Evolutionary conservation across 2,888 invertebrate species (phyloP).

Genomic region (Hetaerina titia): DNA sequence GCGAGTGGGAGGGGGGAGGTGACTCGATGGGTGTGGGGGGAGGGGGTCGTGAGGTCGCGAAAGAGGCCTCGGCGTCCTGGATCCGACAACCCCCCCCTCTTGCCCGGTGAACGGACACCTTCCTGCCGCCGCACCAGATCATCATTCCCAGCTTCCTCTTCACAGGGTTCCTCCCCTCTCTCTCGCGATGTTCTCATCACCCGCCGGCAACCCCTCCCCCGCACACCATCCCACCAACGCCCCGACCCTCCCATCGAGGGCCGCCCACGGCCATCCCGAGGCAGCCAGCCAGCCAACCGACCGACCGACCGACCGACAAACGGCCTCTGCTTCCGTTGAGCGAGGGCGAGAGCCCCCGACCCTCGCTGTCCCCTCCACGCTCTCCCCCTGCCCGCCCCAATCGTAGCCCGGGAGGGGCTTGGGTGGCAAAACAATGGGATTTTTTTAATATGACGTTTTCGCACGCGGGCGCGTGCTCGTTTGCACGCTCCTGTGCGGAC

Average conservation of each 20-base stretch:
- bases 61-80: not conserved
- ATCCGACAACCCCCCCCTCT: not conserved
- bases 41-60: not conserved
- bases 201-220: not conserved
- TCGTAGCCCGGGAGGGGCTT: not conserved
- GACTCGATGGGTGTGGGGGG: not conserved
- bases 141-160: slow-evolving; percentile 56
- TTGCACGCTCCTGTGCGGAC: not conserved
- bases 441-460: not conserved
- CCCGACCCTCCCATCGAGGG: not conserved
- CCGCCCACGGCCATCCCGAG: not conserved
- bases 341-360: not conserved
- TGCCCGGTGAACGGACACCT: slow-evolving; percentile 44
- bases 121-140: not conserved
- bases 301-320: not conserved
- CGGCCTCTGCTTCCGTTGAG: not conserved
- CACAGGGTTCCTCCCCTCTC: not conserved
- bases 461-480: too few relatives aligned
- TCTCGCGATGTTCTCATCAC: slow-evolving; percentile 4
- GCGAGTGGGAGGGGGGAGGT: not conserved
- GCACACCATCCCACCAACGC: not conserved
- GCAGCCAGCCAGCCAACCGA: not conserved
- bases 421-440: not conserved
- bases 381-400: not conserved
- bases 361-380: not conserved